Evolutionary conservation across 2,797 vertebrate species (phyloP).

Genomic region (Lophura swinhoii): DNA sequence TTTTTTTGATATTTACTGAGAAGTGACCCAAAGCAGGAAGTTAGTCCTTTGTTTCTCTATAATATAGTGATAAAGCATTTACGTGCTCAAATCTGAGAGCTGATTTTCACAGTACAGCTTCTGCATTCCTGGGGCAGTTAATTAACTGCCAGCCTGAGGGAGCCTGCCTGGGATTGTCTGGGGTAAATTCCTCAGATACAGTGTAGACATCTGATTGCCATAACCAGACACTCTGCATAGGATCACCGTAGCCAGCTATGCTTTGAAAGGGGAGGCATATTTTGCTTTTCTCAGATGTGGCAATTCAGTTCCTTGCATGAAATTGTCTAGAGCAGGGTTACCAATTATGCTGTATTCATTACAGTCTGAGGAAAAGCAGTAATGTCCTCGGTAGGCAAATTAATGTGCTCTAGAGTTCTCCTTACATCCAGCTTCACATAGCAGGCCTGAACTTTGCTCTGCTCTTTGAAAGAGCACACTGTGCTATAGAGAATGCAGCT

Average conservation of each 20-base stretch:
- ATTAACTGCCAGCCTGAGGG: neutral
- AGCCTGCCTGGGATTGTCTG: neutral
- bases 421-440: neutral
- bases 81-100: neutral
- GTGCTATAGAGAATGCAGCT: slow-evolving; percentile 27
- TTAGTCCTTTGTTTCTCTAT: neutral
- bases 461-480: slow-evolving; percentile 39
- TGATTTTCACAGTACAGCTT: neutral
- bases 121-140: slow-evolving; percentile 4
- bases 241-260: neutral
- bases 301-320: neutral
- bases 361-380: neutral
- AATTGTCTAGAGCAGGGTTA: neutral
- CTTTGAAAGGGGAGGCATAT: neutral
- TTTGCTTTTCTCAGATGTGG: neutral
- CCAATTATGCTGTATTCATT: neutral
- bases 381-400: neutral
- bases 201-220: neutral
- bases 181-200: neutral
- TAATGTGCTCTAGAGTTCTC: neutral
- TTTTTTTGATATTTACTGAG: neutral
- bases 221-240: slow-evolving; percentile 1
- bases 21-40: neutral
- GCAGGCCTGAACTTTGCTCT: slow-evolving; percentile 45
- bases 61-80: neutral